Base-by-base conservation (phyloP, 1,140 invertebrate species). In the Drosophila pseudoananassae region DNA sequence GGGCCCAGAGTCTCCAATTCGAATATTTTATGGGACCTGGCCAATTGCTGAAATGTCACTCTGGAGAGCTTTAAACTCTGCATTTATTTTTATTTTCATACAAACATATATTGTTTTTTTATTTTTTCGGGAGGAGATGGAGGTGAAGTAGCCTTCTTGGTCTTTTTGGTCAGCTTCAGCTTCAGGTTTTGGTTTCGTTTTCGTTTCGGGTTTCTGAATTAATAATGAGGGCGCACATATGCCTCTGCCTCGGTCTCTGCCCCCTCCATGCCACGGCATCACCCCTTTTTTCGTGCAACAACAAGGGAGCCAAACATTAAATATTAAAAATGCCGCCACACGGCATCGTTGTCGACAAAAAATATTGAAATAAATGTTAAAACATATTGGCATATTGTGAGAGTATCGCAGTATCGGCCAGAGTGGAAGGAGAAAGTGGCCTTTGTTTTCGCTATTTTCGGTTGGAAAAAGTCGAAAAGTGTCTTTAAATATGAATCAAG, bases 31-130 rank as follows among this genome's bases (percentile, higher is more conserved):
- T 91, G 80, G 65, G 69, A 76, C 82, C 78, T 83, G 78, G 80
- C 89, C 89, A 91, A 91, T 91, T 91, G 76, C 50, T 58, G 76
- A 73, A 91, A 91, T 91, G 90, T 90, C 85, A 91, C 90, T 91
- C 90, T 81, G 61, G 89, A 91, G 90, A 88, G 78, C 82, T 82
- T 89, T 83, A 89, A 88, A 89, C 70, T n/a, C 3, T 33, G 31
- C 38, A 23, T 27, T 20, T 23, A 12, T 43, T 54, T 57, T 27
- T 53, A 69, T 46, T 45, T 33, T 25, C 17, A 40, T 50, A 31
- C 38, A 8, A 12, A 36, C 4, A 4, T 36, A 12, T 43, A 4
- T 17, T 4, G 40, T 14, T 14, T n/a, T n/a, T n/a, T n/a, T n/a
- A n/a, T n/a, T n/a, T n/a, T n/a, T 33, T 8, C 36, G 8, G 20